Conservation (phyloP, 1,140 invertebrate genomes). For the Drosophila kanapiae region DNA sequence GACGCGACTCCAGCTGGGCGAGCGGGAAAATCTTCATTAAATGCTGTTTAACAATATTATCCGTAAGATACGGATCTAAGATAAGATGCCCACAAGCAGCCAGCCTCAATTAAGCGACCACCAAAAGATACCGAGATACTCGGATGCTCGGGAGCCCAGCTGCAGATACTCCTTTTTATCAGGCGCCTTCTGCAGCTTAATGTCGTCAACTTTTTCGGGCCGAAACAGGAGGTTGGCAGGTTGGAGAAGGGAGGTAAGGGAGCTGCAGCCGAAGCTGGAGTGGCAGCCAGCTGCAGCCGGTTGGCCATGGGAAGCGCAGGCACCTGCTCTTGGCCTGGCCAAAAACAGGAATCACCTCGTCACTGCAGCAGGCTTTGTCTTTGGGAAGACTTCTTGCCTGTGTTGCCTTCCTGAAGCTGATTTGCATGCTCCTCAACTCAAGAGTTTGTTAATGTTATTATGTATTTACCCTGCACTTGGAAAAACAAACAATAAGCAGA, state of each 20-base stretch:
- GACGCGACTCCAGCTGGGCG: conserved; percentile 57
- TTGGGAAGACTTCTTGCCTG: conserved; percentile 36
- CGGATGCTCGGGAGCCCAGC: conserved; percentile 14
- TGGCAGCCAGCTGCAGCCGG: conserved; percentile 29
- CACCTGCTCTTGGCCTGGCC: conserved; percentile 45
- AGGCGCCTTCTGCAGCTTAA: conserved; percentile 69
- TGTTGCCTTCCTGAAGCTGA: conserved; percentile 47
- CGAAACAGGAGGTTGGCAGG: neutral
- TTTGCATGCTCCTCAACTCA: conserved; percentile 71
- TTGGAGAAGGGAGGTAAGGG: conserved; percentile 16
- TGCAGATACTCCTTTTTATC: conserved; percentile 66
- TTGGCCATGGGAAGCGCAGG: conserved; percentile 46
- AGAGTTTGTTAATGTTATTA: conserved; percentile 57
- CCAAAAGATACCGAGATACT: conserved; percentile 60
- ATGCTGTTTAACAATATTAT: conserved; percentile 81
- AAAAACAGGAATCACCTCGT: conserved; percentile 67
- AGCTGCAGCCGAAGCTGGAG: conserved; percentile 4
- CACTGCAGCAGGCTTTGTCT: conserved; percentile 44
- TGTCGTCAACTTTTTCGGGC: conserved; percentile 75
- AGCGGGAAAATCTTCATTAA: conserved; percentile 80
- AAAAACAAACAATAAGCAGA: neutral
- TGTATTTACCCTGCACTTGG: conserved; percentile 56
- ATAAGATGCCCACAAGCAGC: conserved; percentile 67
- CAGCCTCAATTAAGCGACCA: conserved; percentile 76
- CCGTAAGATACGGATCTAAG: conserved; percentile 76